Evolutionary conservation across 2,113 vertebrate species (phyloP).

Genomic region (Aspiorhynchus laticeps): DNA sequence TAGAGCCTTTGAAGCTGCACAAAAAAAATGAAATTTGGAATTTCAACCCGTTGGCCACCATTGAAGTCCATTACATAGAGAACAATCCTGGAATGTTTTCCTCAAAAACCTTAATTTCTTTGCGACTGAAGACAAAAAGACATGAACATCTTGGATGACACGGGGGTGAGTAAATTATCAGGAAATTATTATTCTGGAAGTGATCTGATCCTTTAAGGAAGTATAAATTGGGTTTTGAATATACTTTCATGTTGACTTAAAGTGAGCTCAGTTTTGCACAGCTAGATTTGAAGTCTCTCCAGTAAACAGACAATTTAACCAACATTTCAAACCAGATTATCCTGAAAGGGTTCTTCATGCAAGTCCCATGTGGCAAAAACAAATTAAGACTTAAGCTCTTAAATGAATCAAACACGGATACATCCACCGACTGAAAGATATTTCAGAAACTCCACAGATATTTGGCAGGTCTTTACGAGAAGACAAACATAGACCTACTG

Average conservation of each 20-base stretch:
- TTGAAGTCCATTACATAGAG: too few relatives aligned
- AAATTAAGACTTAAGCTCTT: not conserved
- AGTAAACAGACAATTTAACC: not conserved
- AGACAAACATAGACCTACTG: conserved; percentile 36
- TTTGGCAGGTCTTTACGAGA: conserved; percentile 11
- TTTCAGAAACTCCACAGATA: not conserved
- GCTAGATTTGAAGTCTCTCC: not conserved
- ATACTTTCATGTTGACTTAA: not conserved
- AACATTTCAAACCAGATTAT: not conserved
- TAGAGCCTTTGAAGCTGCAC: too few relatives aligned
- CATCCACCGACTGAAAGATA: not conserved
- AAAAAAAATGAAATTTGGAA: too few relatives aligned
- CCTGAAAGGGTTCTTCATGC: not conserved
- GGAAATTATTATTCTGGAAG: too few relatives aligned
- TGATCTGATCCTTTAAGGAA: too few relatives aligned
- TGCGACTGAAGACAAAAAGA: too few relatives aligned
- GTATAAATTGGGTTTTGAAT: too few relatives aligned
- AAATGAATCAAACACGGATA: not conserved
- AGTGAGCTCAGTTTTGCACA: not conserved
- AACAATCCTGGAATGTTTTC: too few relatives aligned
- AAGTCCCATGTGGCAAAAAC: not conserved
- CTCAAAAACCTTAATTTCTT: too few relatives aligned
- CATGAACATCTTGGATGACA: too few relatives aligned
- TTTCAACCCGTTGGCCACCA: too few relatives aligned
- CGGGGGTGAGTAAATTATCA: too few relatives aligned